phyloP scores from a whole-genome alignment of 1,140 invertebrate genomes.

The Drosophila pandora region DNA sequence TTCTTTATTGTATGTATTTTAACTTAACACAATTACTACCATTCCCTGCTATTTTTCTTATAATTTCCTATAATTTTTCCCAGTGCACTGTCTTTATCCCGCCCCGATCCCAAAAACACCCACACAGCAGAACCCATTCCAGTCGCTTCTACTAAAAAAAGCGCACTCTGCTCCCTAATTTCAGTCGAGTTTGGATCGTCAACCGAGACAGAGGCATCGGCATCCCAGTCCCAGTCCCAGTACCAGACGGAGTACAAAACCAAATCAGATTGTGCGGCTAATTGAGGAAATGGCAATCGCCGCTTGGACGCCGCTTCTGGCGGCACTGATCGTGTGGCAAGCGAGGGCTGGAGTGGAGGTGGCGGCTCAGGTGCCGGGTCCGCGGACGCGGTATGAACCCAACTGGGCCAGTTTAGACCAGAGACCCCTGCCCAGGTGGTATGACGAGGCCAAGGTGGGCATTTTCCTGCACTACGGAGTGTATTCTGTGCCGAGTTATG shows the following conservation, averaged over 20 bases:
- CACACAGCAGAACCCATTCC: not conserved
- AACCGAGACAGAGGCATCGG: constrained; percentile 8
- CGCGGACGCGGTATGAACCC: constrained; percentile 85
- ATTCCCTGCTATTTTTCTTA: not conserved
- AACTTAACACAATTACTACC: too few relatives aligned
- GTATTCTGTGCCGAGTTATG: constrained; percentile 93
- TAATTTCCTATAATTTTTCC: not conserved
- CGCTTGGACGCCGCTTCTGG: constrained; percentile 33
- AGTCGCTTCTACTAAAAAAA: not conserved
- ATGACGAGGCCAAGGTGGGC: constrained; percentile 94
- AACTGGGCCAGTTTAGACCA: constrained; percentile 93
- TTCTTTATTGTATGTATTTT: too few relatives aligned
- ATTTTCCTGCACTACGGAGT: constrained; percentile 98
- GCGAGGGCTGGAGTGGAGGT: not conserved
- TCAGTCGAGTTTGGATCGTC: constrained; percentile 27
- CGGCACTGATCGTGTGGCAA: constrained; percentile 9
- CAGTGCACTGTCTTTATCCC: not conserved
- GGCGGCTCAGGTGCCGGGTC: constrained; percentile 34
- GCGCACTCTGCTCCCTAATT: not conserved
- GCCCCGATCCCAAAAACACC: not conserved
- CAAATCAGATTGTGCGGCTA: constrained; percentile 6
- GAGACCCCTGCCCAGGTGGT: constrained; percentile 93
- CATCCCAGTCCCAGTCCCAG: not conserved
- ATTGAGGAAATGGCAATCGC: constrained; percentile 43
- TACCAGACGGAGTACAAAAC: not conserved